Evolutionary conservation across 2,113 vertebrate genomes (phyloP).

Genomic region (Cervus canadensis): DNA sequence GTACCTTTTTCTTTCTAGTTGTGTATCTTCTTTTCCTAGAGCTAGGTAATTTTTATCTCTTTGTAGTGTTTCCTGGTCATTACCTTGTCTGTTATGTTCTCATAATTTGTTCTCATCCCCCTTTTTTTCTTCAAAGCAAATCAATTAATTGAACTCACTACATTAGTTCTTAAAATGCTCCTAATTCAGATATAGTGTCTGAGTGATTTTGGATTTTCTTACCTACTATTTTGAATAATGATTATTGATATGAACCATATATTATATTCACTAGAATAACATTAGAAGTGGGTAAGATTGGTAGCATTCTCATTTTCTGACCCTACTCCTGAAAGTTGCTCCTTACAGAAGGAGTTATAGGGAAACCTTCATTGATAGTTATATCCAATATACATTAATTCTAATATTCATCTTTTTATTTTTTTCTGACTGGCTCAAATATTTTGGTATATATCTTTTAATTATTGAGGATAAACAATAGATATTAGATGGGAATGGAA

Average conservation of each 20-base stretch:
- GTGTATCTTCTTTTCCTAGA: not conserved
- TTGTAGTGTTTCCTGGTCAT: not conserved
- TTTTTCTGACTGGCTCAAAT: not conserved
- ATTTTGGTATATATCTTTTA: conserved; percentile 34
- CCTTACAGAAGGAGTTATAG: not conserved
- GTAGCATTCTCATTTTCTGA: not conserved
- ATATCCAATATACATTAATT: not conserved
- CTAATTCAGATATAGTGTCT: not conserved
- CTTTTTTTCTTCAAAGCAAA: not conserved
- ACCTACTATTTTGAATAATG: not conserved
- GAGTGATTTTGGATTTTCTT: not conserved
- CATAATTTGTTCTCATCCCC: not conserved
- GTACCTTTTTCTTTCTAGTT: not conserved
- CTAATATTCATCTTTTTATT: not conserved
- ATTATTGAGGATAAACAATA: not conserved
- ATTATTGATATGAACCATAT: not conserved
- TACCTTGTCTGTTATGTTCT: not conserved
- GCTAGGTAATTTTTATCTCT: not conserved
- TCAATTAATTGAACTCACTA: not conserved
- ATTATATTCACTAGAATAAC: not conserved
- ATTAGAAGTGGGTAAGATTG: not conserved
- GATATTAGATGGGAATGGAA: not conserved
- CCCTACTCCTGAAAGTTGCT: not conserved
- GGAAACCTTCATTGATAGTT: not conserved
- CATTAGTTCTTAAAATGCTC: not conserved